phyloP scores from a whole-genome alignment of 1,140 invertebrate genomes.

The Ladona fulva region DNA sequence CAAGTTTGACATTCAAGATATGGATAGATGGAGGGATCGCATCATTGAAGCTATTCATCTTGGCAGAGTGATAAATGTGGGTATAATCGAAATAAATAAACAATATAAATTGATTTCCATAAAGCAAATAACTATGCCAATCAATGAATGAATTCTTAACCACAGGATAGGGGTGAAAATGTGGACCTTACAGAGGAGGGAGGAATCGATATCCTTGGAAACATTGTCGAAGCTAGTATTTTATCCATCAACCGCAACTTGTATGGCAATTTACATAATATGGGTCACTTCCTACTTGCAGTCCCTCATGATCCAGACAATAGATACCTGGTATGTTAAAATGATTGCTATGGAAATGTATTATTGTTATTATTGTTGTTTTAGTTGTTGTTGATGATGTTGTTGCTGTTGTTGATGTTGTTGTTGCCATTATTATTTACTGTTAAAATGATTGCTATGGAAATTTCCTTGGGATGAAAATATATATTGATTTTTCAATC shows the following conservation, averaged over 20 bases:
- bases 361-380: too few species aligned
- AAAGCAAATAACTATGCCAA: too few species aligned
- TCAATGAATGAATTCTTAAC: too few species aligned
- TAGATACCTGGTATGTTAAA: constrained; percentile 38
- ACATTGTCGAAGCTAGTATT: constrained; percentile 37
- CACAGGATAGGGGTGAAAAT: constrained; percentile 33
- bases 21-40: constrained; percentile 33
- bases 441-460: too few species aligned
- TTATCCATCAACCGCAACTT: constrained; percentile 35
- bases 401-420: too few species aligned
- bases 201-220: constrained; percentile 42
- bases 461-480: too few species aligned
- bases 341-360: too few species aligned
- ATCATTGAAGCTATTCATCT: constrained; percentile 36
- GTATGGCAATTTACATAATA: constrained; percentile 51
- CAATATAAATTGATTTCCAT: not conserved
- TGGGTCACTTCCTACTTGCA: constrained; percentile 45
- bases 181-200: constrained; percentile 29
- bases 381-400: too few species aligned
- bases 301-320: constrained; percentile 47
- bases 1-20: constrained; percentile 25
- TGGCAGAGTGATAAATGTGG: constrained; percentile 29
- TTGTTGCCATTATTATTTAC: too few species aligned
- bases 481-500: too few species aligned
- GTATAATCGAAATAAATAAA: not conserved